Base-by-base conservation (phyloP, 1,140 invertebrate genomes). In the Lepeophtheirus salmonis region DNA sequence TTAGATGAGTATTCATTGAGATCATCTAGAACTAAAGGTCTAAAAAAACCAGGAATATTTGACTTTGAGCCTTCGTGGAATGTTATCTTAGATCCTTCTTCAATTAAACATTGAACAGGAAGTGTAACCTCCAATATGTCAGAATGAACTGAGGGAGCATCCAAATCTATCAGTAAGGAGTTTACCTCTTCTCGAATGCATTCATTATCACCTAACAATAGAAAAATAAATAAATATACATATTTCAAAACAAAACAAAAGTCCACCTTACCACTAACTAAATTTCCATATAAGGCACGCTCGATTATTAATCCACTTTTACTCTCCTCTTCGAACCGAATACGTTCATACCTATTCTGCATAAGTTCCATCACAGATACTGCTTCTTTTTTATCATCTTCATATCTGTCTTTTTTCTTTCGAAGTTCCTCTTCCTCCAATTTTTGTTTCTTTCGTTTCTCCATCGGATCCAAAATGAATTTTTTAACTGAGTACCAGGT, bases 31-130 rank as follows among this genome's bases (percentile, higher is more conserved):
- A 12, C 78, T 68, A 88, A 89, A 0, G 91, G 89, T 72, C 97
- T 94, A 72, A 87, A 97, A 72, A 98, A 97, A 22, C 94, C 94
- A 26, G 91, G 86, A 55, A 97, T 72, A 69, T 94, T 85, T 68
- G 83, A 83, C 91, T 97, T 57, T 17, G 16, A 23, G 4, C 55
- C 55, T 57, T 57, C 55, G 55, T 57, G 26, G 23, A 57, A 18
- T 10, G 20, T 18, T 50, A 86, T 78, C 12, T 97, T 73, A 69
- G 81, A 83, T 2, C 88, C 88, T 69, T 95, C 85, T 68, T 85
- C 89, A 18, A 96, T 86, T 63, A 96, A 77, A 68, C 89, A 90
- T 70, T 97, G 94, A 16, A 97, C 67, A 1, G 89, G 88, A 65
- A 95, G 79, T 2, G 86, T 91, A 1, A 97, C 91, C 72, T 95